phyloP scores from a whole-genome alignment of 2,797 vertebrate species.

The Labeo calbasu region DNA sequence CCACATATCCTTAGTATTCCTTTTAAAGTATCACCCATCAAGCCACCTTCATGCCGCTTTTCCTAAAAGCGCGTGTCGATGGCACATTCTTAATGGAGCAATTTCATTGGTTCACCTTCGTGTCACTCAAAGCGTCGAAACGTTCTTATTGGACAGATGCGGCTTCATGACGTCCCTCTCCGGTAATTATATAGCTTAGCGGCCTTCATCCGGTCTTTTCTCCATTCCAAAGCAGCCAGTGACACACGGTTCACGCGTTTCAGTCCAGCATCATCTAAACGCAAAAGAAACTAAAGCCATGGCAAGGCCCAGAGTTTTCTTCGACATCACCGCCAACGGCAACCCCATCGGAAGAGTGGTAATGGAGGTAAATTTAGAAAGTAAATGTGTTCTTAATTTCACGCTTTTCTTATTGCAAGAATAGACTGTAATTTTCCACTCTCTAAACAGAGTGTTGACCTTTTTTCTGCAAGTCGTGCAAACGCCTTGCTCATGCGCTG shows the following conservation, averaged over 20 bases:
- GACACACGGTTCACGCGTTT: not conserved
- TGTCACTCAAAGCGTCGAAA: not conserved
- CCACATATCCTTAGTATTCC: not conserved
- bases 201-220: conserved; percentile 31
- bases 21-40: not conserved
- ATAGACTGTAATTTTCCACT: not conserved
- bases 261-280: not conserved
- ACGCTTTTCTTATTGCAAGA: not conserved
- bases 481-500: not conserved
- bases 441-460: not conserved
- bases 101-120: conserved; percentile 13
- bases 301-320: conserved; percentile 80
- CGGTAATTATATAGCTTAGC: conserved; percentile 30
- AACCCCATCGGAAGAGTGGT: conserved; percentile 72
- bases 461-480: not conserved
- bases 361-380: conserved; percentile 81
- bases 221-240: not conserved
- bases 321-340: conserved; percentile 73
- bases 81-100: not conserved
- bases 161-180: not conserved
- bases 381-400: not conserved
- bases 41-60: not conserved
- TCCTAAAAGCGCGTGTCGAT: not conserved
- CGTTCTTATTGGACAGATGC: conserved; percentile 32
- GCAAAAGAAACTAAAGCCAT: conserved; percentile 52